Evolutionary conservation across 2,888 invertebrate genomes (phyloP).

Genomic region (Villa cingulata): DNA sequence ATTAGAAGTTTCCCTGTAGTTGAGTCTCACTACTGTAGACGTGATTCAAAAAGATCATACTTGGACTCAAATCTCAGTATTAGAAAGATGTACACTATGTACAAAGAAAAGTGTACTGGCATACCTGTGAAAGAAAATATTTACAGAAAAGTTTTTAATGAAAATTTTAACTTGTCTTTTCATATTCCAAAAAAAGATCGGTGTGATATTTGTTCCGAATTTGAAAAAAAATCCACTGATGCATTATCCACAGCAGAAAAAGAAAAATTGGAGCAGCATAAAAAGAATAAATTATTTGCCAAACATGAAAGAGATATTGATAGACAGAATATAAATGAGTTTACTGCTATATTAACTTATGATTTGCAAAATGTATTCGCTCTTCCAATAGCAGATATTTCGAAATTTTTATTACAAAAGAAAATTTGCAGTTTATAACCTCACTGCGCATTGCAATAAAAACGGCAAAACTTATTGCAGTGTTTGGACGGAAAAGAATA

Average conservation of each 20-base stretch:
- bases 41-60: not conserved
- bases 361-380: too few species aligned
- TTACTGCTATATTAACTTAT: too few species aligned
- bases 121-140: not conserved
- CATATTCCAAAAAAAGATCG: not conserved
- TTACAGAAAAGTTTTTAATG: not conserved
- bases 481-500: too few species aligned
- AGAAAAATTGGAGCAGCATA: not conserved
- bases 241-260: too few species aligned
- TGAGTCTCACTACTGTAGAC: not conserved
- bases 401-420: too few species aligned
- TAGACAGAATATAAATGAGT: too few species aligned
- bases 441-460: slow-evolving; percentile 6
- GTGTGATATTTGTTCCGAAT: too few species aligned
- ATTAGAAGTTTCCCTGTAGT: not conserved
- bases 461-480: not conserved
- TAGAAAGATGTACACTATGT: slow-evolving; percentile 1
- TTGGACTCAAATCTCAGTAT: not conserved
- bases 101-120: not conserved
- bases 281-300: too few species aligned
- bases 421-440: slow-evolving; percentile 1
- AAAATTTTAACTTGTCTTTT: not conserved
- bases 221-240: too few species aligned
- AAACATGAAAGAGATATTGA: too few species aligned
- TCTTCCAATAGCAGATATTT: too few species aligned